Evolutionary conservation across 2,113 vertebrate genomes (phyloP), one percentile per base, ranked within the genome.

Genomic region (Dipodomys merriami): DNA sequence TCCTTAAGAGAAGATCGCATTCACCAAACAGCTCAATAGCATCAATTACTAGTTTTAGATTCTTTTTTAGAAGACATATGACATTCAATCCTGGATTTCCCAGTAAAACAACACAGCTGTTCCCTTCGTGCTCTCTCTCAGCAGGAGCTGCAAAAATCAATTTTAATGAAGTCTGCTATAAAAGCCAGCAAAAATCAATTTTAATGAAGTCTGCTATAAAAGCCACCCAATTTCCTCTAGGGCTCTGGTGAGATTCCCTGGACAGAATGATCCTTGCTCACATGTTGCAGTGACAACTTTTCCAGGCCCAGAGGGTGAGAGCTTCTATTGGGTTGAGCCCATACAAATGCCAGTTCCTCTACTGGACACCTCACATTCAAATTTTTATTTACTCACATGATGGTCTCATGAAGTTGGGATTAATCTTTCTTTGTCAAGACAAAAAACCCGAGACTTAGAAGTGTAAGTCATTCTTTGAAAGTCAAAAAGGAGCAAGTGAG

Each of bases 1-100:
- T 96, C 67, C 87, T 93, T 71, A 23, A 91, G 82, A 88, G 69
- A 53, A 22, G 72, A 90, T 62, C 79, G 77, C 67, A 83, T 33
- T 94, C 93, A 89, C 82, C 96, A 97, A 97, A 96, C 60, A 94
- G 35, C 92, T 95, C 90, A 71, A 93, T 94, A 97, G 94, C 93
- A 94, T 93, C 95, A 96, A 95, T 88, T 97, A 93, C 83, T 94
- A 19, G 19, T 76, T 87, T 94, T 88, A 60, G 80, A 39, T 76
- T 88, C 96, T 57, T 96, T 88, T 16, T 84, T n/a, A 94, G 78
- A 95, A 53, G 90, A 29, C 84, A 80, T 76, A 49, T 90, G 94
- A 95, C 91, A 93, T 60, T 95, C 74, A 79, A 92, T 91, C 72
- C 90, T 97, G 86, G 94, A 94, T 88, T 95, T 69, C n/a, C 65